Evolutionary conservation across 2,113 vertebrate genomes (phyloP).

Genomic region (Petromus typicus): DNA sequence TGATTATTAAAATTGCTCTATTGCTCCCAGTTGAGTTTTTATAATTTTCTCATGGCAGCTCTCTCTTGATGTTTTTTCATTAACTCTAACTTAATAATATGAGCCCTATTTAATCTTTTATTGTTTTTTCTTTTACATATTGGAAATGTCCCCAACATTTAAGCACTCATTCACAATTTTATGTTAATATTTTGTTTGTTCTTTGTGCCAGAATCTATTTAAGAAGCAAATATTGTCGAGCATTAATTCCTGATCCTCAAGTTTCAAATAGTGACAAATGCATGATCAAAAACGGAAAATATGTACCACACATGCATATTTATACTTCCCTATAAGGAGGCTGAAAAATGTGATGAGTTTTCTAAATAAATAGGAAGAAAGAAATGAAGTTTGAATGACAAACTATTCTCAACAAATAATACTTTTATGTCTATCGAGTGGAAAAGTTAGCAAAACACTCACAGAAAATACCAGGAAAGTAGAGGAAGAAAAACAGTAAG

Average conservation of each 20-base stretch:
- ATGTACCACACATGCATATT: too few species aligned
- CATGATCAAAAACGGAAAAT: conserved; percentile 6
- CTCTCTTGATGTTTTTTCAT: neutral
- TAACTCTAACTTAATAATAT: neutral
- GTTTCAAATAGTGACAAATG: neutral
- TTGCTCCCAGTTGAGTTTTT: neutral
- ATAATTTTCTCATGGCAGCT: neutral
- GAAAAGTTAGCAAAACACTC: neutral
- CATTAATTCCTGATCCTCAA: neutral
- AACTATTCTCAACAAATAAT: neutral
- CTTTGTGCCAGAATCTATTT: neutral
- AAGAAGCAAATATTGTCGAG: neutral
- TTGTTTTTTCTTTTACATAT: neutral
- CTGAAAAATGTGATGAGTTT: neutral
- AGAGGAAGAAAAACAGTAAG: neutral
- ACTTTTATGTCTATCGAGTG: neutral
- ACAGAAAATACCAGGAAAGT: neutral
- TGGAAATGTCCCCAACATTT: neutral
- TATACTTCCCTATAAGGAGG: neutral
- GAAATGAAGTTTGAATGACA: neutral
- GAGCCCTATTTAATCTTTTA: neutral
- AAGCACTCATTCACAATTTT: neutral
- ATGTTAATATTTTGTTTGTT: neutral
- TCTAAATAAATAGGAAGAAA: neutral
- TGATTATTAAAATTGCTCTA: neutral